These are phyloP conservation scores for Ceratosolen solmsi DNA, from an alignment of 1,140 invertebrate genomes.

Conservation along the genomic window DNA sequence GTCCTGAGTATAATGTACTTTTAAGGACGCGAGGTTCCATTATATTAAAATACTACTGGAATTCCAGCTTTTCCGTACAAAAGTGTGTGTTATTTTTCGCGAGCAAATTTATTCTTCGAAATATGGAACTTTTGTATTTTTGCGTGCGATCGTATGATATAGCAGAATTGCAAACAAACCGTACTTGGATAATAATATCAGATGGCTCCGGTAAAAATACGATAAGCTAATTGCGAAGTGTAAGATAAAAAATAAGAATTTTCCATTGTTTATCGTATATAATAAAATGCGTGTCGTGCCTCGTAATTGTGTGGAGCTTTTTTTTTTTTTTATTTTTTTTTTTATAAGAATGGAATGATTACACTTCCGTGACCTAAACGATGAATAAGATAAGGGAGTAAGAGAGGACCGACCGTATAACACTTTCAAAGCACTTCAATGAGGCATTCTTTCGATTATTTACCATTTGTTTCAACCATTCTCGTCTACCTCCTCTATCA, in stretches of 20 bases:
- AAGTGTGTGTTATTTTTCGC: too few relatives aligned
- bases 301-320: too few relatives aligned
- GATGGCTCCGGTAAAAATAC: not conserved
- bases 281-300: too few relatives aligned
- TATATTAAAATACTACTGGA: too few relatives aligned
- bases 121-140: too few relatives aligned
- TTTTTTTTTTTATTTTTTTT: too few relatives aligned
- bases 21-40: too few relatives aligned
- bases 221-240: not conserved
- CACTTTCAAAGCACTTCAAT: not conserved
- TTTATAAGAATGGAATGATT: not conserved
- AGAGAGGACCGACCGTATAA: not conserved
- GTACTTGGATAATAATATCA: not conserved
- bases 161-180: not conserved
- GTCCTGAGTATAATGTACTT: too few relatives aligned
- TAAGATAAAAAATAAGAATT: not conserved
- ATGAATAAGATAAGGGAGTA: not conserved
- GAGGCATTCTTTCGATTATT: slow-evolving; percentile 18
- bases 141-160: too few relatives aligned
- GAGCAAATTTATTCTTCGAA: too few relatives aligned
- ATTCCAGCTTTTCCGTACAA: too few relatives aligned
- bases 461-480: not conserved
- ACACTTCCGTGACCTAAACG: not conserved
- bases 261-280: not conserved
- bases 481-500: slow-evolving; percentile 11